Evolutionary conservation across 2,888 invertebrate species (phyloP), one percentile per base, ranked within the genome.

Genomic region (Melinaea menophilus): DNA sequence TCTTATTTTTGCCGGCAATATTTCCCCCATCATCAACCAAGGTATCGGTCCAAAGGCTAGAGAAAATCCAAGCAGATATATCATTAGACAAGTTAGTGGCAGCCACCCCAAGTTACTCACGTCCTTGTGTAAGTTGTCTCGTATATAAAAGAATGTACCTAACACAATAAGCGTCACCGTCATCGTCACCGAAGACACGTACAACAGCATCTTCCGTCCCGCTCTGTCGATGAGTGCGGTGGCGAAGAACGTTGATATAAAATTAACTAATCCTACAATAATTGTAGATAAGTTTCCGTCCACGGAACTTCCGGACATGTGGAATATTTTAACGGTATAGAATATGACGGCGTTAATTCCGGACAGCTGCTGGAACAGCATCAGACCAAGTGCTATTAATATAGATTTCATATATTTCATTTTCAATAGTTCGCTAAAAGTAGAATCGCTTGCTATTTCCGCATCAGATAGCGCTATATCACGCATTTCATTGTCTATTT

Each of bases 261-360:
- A 96, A 81, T 98, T 98, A 0, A 98, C 97, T 9, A 95, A 80
- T 11, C 97, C 98, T 1, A 98, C 95, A 71, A 98, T 95, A 61
- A 97, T 97, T 5, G 97, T 95, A 62, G 95, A 94, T 37, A 95
- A 71, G 79, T 95, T 94, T 72, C 94, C 93, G 75, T 96, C 94
- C 63, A 97, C 93, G 4, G 94, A 92, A 75, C 96, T 96, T 34
- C 96, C 97, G 12, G 98, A 95, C 84, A 94, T 93, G 88, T 95
- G 86, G 84, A 98, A 98, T 73, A 99, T 98, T 68, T 92, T 91
- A 0, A 96, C 96, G 0, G 98, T 97, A 80, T 98, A 98, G 88
- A 98, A 98, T 81, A 99, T 97, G 61, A 99, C 95, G 5, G 98
- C 98, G 84, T 99, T 99, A 72, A 98, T 98, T 33, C 98, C 98